A percentile compares a stretch with the other conserved stretches of the same genome.
phyloP scores from a whole-genome alignment of 2,113 vertebrate species.

The Apeltes quadracus region DNA sequence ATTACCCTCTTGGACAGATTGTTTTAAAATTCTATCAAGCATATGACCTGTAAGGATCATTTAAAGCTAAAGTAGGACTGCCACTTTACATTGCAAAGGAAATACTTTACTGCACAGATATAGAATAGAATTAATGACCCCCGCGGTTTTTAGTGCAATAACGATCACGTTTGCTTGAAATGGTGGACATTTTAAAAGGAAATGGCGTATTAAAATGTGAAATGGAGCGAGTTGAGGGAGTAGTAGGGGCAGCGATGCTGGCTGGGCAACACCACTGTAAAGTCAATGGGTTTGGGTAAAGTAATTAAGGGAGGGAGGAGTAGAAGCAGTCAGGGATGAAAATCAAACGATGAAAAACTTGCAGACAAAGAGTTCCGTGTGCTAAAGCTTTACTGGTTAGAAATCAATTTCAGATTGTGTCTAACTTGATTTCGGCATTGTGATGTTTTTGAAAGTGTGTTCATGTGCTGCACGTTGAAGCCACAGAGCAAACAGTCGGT shows the following conservation, averaged over 20 bases:
- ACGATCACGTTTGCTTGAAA: conserved; percentile 19
- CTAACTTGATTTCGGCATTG: conserved; percentile 8
- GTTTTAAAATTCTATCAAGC: conserved; percentile 35
- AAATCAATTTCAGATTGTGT: conserved; percentile 7
- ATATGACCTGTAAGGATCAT: conserved; percentile 38
- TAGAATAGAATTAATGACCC: not conserved
- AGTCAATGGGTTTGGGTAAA: conserved; percentile 57
- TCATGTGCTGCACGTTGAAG: conserved; percentile 1
- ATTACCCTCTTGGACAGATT: conserved; percentile 30
- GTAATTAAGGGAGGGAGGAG: conserved; percentile 34
- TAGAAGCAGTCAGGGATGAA: conserved; percentile 30
- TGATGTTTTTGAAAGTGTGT: conserved; percentile 2
- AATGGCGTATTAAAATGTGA: conserved; percentile 29
- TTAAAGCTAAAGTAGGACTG: conserved; percentile 27
- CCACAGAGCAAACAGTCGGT: conserved; percentile 18
- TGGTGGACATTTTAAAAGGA: conserved; percentile 20
- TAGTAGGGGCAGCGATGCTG: conserved; percentile 19
- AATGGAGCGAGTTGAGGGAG: conserved; percentile 21
- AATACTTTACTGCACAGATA: conserved; percentile 1
- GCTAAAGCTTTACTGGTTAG: conserved; percentile 25
- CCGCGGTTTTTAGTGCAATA: not conserved
- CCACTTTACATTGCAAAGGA: conserved; percentile 37
- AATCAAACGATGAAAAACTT: conserved; percentile 41
- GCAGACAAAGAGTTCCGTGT: not conserved
- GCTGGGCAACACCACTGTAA: conserved; percentile 21